These are phyloP conservation scores for Agrotis ipsilon DNA, from an alignment of 2,888 invertebrate species.

Conservation along the genomic window DNA sequence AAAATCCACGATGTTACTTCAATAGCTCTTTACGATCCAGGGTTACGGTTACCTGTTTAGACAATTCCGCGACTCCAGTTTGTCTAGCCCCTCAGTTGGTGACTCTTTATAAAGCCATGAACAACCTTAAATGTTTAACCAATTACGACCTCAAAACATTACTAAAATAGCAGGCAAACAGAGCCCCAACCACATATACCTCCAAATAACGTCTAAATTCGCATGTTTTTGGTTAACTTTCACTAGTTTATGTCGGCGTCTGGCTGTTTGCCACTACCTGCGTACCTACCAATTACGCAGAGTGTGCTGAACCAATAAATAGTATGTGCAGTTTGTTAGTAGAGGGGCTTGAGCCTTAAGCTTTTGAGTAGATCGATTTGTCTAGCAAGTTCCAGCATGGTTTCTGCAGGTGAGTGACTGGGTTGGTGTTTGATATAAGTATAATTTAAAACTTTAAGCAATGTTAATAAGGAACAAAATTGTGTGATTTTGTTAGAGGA, in stretches of 20 bases:
- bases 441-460: too few relatives aligned
- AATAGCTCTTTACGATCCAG: too few relatives aligned
- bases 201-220: conserved; percentile 1
- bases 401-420: background rate
- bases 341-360: conserved; percentile 25
- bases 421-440: background rate
- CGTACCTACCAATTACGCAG: conserved; percentile 57
- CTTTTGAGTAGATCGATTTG: conserved; percentile 37
- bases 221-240: conserved; percentile 51
- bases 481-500: too few relatives aligned
- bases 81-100: too few relatives aligned
- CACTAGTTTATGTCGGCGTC: conserved; percentile 55
- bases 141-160: background rate
- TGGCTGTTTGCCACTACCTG: conserved; percentile 56
- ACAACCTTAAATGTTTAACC: background rate
- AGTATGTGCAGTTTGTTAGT: conserved; percentile 49
- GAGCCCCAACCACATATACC: background rate
- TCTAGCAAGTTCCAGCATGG: conserved; percentile 24
- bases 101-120: background rate
- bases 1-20: too few relatives aligned
- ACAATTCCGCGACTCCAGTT: too few relatives aligned
- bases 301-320: conserved; percentile 58
- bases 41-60: too few relatives aligned
- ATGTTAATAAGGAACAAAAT: too few relatives aligned
- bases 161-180: background rate